Base-by-base conservation (phyloP, 2,113 vertebrate species). In the Nyctereutes procyonoides region DNA sequence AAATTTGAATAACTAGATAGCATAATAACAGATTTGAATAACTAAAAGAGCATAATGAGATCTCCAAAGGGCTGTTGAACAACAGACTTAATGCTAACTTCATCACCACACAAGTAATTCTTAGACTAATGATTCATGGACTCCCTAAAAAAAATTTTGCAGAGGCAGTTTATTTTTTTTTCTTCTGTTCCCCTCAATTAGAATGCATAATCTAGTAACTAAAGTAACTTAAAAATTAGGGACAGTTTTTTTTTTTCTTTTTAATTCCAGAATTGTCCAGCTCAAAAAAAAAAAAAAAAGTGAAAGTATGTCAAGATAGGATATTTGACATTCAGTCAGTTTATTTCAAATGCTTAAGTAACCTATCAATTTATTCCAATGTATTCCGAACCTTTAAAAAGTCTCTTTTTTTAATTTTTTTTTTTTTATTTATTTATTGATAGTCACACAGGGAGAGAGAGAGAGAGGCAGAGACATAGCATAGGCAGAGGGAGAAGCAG, bases 281-380 rank as follows among this genome's bases (percentile, higher is more conserved):
- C 28, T 65, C 79, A 98, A 30, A 79, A 26, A 16, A 69, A 89
- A 84, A 17, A 3, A 69, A 89, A 84, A 17, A 3, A 43, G 43
- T 32, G 5, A 74, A 48, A 11, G 10, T 79, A 51, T 79, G 91
- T 43, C 82, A 97, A 87, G 69, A 55, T 71, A 92, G 15, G 22
- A 65, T 97, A 97, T 98, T 96, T 98, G 97, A 93, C 83, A 97
- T 93, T 85, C 69, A 92, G 83, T 96, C 93, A 98, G 35, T 88
- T 98, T 95, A 90, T 79, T 96, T 98, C 86, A 98, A 94, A 90
- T 10, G 60, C 95, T 88, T 90, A 92, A 98, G 94, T 26, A 95
- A 96, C 81, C 90, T 51, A 20, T 98, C 95, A 98, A 67, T 16
- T 84, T 97, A 96, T 93, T 90, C 92, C 32, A 26, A 92, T 81